These are phyloP conservation scores for Nephila pilipes DNA, from an alignment of 1,140 invertebrate genomes.

Conservation along the genomic window DNA sequence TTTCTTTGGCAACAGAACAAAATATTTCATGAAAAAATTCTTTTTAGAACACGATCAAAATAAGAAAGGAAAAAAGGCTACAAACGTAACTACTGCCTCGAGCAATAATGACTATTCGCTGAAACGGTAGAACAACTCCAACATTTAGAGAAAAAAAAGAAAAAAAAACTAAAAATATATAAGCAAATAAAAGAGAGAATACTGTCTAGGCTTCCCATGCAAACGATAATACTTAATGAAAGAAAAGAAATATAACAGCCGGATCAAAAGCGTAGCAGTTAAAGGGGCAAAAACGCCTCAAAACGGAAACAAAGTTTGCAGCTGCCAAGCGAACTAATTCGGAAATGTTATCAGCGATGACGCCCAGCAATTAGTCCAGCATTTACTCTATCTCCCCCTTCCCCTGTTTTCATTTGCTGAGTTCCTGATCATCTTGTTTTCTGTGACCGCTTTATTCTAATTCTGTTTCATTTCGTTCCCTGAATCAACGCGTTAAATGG, in stretches of 20 bases:
- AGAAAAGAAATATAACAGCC: not conserved
- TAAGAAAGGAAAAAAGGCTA: not conserved
- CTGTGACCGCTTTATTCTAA: not conserved
- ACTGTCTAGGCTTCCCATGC: not conserved
- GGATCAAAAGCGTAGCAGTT: conserved; percentile 17
- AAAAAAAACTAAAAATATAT: not conserved
- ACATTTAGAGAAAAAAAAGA: not conserved
- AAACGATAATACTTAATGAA: not conserved
- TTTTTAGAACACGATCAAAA: not conserved
- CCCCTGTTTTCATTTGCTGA: conserved; percentile 2
- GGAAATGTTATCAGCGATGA: conserved; percentile 47
- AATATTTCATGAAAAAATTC: not conserved
- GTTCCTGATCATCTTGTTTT: conserved; percentile 19
- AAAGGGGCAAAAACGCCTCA: not conserved
- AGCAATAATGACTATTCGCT: conserved; percentile 18
- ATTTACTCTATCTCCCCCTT: too few species aligned
- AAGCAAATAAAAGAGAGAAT: not conserved
- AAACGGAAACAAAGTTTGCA: conserved; percentile 23
- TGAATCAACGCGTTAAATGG: conserved; percentile 14
- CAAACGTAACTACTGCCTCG: not conserved
- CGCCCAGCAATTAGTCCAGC: conserved; percentile 35
- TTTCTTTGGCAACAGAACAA: not conserved
- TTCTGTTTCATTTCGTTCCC: not conserved
- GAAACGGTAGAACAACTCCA: not conserved
- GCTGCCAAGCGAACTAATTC: not conserved